Conservation (phyloP, 2,797 vertebrate genomes). For the Caiman crocodilus region DNA sequence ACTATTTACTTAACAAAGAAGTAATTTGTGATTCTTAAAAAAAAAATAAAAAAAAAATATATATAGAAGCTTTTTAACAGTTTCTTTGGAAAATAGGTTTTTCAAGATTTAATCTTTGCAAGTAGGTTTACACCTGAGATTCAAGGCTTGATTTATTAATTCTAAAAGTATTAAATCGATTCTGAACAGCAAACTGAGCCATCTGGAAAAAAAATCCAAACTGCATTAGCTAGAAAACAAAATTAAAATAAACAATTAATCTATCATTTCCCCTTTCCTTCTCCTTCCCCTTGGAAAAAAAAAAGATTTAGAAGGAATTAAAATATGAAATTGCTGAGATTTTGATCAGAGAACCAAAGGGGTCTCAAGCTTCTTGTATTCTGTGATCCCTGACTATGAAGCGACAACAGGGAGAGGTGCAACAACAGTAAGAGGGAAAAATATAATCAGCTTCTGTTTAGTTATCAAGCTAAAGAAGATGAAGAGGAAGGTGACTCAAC, state of each 20-base stretch:
- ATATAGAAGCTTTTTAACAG: background rate
- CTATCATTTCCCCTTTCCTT: too few relatives aligned
- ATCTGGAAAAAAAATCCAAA: background rate
- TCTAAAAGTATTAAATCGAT: background rate
- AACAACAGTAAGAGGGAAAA: too few relatives aligned
- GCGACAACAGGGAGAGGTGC: too few relatives aligned
- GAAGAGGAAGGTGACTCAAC: background rate
- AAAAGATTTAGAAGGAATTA: background rate
- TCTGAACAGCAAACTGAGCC: background rate
- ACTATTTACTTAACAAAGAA: background rate
- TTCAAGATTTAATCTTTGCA: background rate
- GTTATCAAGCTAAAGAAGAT: background rate
- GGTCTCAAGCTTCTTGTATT: too few relatives aligned
- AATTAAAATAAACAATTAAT: too few relatives aligned
- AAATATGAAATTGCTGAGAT: background rate
- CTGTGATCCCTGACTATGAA: too few relatives aligned
- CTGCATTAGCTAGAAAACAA: too few relatives aligned
- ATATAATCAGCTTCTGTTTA: background rate
- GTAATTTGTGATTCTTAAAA: background rate
- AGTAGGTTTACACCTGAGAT: background rate
- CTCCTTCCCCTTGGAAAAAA: background rate
- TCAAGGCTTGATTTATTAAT: rapidly evolving
- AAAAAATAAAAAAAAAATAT: background rate
- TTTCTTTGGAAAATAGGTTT: background rate
- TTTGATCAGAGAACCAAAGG: background rate